Evolutionary conservation across 2,113 vertebrate species (phyloP).

Genomic region (Stictonetta naevosa): DNA sequence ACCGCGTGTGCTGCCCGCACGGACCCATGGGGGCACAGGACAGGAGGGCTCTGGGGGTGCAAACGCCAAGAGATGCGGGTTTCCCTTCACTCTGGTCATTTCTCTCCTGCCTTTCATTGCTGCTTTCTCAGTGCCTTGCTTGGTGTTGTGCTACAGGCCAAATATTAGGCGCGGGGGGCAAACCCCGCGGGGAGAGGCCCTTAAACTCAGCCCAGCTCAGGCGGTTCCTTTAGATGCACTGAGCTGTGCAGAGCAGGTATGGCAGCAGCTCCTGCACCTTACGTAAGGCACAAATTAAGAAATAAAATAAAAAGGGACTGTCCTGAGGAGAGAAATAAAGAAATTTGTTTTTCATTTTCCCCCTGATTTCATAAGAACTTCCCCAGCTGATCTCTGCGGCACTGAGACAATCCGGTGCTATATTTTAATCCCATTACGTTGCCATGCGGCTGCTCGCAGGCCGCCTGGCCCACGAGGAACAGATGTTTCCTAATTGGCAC

Average conservation of each 20-base stretch:
- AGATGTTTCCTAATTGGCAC: constrained; percentile 52
- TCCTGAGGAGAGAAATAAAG: neutral
- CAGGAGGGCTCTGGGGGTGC: neutral
- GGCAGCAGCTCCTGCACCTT: neutral
- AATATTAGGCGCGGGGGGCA: fast-evolving
- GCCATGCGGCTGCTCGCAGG: constrained; percentile 22
- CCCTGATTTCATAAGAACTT: neutral
- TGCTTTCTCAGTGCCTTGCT: fast-evolving
- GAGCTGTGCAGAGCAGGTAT: neutral
- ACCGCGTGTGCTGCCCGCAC: neutral
- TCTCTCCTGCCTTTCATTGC: neutral
- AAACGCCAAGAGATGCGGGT: fast-evolving
- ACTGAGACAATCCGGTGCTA: constrained; percentile 15
- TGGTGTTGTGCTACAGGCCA: neutral
- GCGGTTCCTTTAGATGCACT: neutral
- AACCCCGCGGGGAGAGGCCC: neutral
- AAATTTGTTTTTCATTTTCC: neutral
- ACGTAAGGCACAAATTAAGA: neutral
- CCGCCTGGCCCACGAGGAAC: neutral
- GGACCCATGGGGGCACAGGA: too few species aligned
- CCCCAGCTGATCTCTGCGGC: neutral
- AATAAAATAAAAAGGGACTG: neutral
- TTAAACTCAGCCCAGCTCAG: neutral
- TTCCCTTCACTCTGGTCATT: neutral
- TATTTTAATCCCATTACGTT: constrained; percentile 69